phyloP scores from a whole-genome alignment of 2,113 vertebrate species.

The Poeciliopsis prolifica region DNA sequence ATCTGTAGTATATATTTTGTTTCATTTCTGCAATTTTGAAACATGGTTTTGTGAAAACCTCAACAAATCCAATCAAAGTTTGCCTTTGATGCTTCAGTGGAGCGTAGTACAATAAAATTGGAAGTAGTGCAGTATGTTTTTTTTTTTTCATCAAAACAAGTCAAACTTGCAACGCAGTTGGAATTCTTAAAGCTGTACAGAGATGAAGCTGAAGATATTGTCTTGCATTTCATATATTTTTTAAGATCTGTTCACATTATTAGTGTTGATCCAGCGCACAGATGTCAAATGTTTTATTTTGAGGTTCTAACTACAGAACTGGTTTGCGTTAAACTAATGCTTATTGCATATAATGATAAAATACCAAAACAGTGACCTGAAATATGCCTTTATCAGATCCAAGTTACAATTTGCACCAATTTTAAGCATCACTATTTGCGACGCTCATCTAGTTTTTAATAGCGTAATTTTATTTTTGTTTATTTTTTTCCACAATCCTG shows the following conservation, averaged over 20 bases:
- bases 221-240: neutral
- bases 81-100: neutral
- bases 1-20: neutral
- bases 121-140: neutral
- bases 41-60: slow-evolving; percentile 4
- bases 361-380: neutral
- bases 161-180: neutral
- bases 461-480: neutral
- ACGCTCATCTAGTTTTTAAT: neutral
- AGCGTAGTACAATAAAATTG: neutral
- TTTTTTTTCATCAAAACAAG: neutral
- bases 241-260: neutral
- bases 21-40: neutral
- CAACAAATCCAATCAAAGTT: slow-evolving; percentile 8
- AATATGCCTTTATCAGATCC: neutral
- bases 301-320: neutral
- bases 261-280: neutral
- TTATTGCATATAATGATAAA: neutral
- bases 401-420: neutral
- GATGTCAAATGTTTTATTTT: neutral
- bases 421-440: neutral
- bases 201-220: neutral
- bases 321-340: neutral
- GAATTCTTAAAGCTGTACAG: neutral
- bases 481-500: neutral